These are phyloP conservation scores for Aptenodytes patagonicus DNA, from an alignment of 2,113 vertebrate genomes.

Conservation along the genomic window DNA sequence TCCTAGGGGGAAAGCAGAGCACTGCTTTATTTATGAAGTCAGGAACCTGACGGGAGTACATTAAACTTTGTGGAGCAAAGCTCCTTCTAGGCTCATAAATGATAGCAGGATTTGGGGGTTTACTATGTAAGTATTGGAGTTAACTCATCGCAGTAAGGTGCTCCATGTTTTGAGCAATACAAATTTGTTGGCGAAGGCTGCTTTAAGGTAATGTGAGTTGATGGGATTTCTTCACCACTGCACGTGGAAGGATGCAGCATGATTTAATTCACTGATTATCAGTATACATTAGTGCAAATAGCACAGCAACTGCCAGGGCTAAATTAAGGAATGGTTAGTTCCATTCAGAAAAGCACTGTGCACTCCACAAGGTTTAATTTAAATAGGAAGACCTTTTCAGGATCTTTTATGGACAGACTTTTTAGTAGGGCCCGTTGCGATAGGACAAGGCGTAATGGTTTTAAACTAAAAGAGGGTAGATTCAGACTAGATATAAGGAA, in stretches of 20 bases:
- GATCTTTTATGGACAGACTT: background rate
- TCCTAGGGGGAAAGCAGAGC: background rate
- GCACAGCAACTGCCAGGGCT: background rate
- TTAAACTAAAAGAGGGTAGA: too few relatives aligned
- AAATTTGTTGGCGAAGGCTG: background rate
- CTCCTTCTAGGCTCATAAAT: background rate
- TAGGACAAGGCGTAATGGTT: too few relatives aligned
- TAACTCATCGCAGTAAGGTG: background rate
- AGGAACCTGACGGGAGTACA: background rate
- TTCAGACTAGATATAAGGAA: too few relatives aligned
- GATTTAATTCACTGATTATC: background rate
- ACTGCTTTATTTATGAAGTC: constrained; percentile 27
- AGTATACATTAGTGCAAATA: background rate
- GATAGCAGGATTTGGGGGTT: background rate
- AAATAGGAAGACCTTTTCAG: background rate
- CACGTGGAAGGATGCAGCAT: background rate
- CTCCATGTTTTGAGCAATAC: background rate
- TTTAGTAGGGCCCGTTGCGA: too few relatives aligned
- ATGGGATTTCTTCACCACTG: background rate
- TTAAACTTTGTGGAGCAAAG: background rate
- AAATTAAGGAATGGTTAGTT: background rate
- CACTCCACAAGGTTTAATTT: background rate
- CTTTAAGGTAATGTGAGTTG: background rate
- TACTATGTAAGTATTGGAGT: background rate
- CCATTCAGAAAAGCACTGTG: background rate